phyloP scores from a whole-genome alignment of 2,888 invertebrate species.

The Ditula angustiorana region DNA sequence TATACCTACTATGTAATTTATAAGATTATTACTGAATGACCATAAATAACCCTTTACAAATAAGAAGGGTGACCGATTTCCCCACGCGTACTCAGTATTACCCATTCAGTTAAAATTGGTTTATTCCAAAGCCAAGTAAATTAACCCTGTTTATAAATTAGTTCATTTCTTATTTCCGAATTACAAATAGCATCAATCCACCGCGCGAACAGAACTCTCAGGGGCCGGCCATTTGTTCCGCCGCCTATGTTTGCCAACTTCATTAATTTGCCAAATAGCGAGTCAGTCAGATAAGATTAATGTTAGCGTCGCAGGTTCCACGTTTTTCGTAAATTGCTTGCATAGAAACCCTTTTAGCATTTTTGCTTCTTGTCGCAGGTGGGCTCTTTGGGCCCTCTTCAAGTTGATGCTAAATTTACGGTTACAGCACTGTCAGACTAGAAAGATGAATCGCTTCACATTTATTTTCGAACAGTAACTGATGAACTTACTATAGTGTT shows the following conservation, averaged over 20 bases:
- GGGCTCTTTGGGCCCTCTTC: neutral
- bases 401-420: neutral
- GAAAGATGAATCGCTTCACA: neutral
- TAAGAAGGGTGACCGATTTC: too few species aligned
- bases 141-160: neutral
- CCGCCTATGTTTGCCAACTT: conserved; percentile 27
- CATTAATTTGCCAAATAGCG: conserved; percentile 28
- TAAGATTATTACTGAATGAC: too few species aligned
- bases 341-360: conserved; percentile 7
- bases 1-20: too few species aligned
- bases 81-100: neutral
- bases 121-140: neutral
- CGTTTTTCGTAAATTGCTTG: conserved; percentile 7
- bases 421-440: neutral
- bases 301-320: conserved; percentile 7
- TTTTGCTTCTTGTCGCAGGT: conserved; percentile 8
- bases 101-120: neutral
- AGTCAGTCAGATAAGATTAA: conserved; percentile 19
- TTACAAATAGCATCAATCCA: conserved; percentile 31
- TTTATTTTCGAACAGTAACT: neutral
- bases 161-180: neutral
- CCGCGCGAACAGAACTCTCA: conserved; percentile 2
- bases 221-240: conserved; percentile 14
- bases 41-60: too few species aligned
- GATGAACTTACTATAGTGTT: neutral